Percentiles rank a stretch among this genome's conserved stretches.
Evolutionary conservation across 2,888 invertebrate species (phyloP).

Genomic region (Drosophila barbarae): DNA sequence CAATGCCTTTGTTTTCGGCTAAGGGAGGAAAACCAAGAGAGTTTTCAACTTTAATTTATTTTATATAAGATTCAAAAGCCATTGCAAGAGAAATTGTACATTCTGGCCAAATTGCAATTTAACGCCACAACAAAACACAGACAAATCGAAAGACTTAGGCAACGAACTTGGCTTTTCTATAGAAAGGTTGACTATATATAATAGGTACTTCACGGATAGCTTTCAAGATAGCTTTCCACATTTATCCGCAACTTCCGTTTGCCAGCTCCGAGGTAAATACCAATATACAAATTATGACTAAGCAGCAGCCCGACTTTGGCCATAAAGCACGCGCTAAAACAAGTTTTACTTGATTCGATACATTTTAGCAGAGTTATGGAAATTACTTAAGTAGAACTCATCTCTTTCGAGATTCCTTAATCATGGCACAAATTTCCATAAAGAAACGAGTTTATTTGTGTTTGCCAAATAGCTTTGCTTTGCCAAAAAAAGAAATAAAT

Average conservation of each 20-base stretch:
- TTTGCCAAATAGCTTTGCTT: constrained; percentile 40
- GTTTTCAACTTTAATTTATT: neutral
- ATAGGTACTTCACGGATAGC: neutral
- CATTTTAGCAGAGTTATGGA: constrained; percentile 40
- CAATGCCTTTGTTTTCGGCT: constrained; percentile 11
- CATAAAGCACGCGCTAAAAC: constrained; percentile 57
- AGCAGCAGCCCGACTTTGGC: constrained; percentile 45
- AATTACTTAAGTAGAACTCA: constrained; percentile 61
- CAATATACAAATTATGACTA: constrained; percentile 62
- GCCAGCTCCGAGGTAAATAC: constrained; percentile 33
- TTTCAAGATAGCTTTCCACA: constrained; percentile 10
- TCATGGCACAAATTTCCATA: constrained; percentile 41
- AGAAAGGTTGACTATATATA: neutral
- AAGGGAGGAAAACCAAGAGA: neutral
- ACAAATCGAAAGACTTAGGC: constrained; percentile 26
- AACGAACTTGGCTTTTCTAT: constrained; percentile 23
- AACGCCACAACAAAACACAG: neutral
- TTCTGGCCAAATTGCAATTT: constrained; percentile 4
- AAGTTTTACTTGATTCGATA: constrained; percentile 57
- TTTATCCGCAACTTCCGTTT: constrained; percentile 54
- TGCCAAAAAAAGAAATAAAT: neutral
- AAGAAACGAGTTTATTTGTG: constrained; percentile 58
- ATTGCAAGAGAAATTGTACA: constrained; percentile 4
- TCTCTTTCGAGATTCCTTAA: constrained; percentile 46
- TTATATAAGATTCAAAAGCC: constrained; percentile 2